Conservation (phyloP, 2,888 invertebrate genomes). For the Conus canariensis region DNA sequence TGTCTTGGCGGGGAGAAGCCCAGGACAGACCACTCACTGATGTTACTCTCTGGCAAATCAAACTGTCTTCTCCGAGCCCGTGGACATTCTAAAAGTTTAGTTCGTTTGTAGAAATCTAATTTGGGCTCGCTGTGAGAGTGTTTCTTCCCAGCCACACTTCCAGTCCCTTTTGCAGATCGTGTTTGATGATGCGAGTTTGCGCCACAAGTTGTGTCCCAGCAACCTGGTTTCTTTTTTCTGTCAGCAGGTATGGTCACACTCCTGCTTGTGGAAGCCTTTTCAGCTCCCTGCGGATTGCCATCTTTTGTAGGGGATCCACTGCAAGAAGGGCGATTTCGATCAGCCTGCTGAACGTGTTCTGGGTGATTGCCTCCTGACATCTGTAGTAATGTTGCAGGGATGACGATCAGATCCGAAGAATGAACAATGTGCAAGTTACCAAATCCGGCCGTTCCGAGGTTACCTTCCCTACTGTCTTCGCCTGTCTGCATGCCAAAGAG, state of each 20-base stretch:
- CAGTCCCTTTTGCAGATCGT: neutral
- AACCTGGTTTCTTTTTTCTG: neutral
- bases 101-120: slow-evolving; percentile 32
- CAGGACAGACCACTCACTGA: slow-evolving; percentile 9
- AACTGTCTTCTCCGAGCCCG: neutral
- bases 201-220: neutral
- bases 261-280: neutral
- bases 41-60: neutral
- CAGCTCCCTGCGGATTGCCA: neutral
- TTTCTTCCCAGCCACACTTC: neutral
- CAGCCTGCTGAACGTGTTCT: slow-evolving; percentile 35
- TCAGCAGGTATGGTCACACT: neutral
- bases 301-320: neutral
- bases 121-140: slow-evolving; percentile 27
- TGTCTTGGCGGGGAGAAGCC: slow-evolving; percentile 8
- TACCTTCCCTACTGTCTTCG: neutral
- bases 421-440: neutral
- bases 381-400: neutral
- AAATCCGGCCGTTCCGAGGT: neutral
- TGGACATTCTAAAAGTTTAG: neutral
- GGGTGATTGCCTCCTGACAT: slow-evolving; percentile 34
- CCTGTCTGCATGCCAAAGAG: neutral
- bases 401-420: neutral
- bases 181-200: neutral
- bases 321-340: slow-evolving; percentile 27